Evolutionary conservation across 2,888 invertebrate species (phyloP).

Genomic region (Lasioglossum lativentre): DNA sequence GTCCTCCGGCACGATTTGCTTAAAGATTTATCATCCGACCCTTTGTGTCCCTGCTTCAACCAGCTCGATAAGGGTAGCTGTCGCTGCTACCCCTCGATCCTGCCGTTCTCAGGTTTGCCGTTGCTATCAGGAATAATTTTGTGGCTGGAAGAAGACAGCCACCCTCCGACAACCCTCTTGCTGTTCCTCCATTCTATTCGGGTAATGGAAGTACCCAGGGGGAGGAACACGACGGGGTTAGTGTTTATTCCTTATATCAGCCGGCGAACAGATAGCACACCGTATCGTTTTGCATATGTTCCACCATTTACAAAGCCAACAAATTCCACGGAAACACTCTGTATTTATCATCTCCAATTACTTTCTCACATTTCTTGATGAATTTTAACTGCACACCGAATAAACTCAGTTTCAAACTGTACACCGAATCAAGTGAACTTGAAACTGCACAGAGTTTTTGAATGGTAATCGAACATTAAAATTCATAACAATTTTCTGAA

Average conservation of each 20-base stretch:
- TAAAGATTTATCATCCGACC: conserved; percentile 65
- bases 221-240: background rate
- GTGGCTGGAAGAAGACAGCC: conserved; percentile 15
- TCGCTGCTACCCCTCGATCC: conserved; percentile 27
- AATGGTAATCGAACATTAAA: no score
- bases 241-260: background rate
- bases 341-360: background rate
- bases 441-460: no score
- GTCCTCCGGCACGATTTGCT: conserved; percentile 45
- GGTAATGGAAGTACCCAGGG: conserved; percentile 43
- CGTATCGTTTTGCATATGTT: background rate
- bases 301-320: background rate
- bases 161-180: background rate
- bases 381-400: background rate
- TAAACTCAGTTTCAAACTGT: no score
- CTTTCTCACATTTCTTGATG: background rate
- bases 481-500: no score
- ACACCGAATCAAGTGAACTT: no score
- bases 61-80: conserved; percentile 36
- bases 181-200: background rate
- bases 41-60: conserved; percentile 28
- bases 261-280: background rate
- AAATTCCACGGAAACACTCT: background rate
- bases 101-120: conserved; percentile 25
- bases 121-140: conserved; percentile 50